phyloP scores from a whole-genome alignment of 2,797 vertebrate species.

The Bradypus variegatus region DNA sequence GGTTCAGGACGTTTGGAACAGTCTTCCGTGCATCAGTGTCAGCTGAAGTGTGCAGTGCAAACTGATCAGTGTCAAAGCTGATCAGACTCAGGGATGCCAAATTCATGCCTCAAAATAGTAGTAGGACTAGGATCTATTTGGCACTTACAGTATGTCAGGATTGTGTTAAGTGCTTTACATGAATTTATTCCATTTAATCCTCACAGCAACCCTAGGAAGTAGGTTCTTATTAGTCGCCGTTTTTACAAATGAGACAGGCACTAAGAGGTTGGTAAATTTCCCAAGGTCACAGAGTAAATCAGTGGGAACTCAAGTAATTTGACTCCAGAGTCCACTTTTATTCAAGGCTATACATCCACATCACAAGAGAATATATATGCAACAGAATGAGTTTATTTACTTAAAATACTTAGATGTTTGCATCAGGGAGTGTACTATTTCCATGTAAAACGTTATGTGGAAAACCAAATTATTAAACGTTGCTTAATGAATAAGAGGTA shows the following conservation, averaged over 20 bases:
- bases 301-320: slow-evolving; percentile 8
- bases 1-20: neutral
- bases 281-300: neutral
- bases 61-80: neutral
- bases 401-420: neutral
- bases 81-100: neutral
- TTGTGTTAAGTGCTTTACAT: neutral
- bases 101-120: slow-evolving; percentile 5
- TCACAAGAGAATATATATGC: neutral
- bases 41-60: neutral
- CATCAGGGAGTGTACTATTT: neutral
- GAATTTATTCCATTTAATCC: slow-evolving; percentile 11
- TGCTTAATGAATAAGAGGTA: neutral
- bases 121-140: neutral
- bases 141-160: neutral
- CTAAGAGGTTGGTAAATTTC: slow-evolving; percentile 11
- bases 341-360: neutral
- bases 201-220: neutral
- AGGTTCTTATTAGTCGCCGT: neutral
- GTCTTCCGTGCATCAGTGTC: neutral
- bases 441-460: neutral
- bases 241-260: slow-evolving; percentile 22
- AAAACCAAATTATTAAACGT: slow-evolving; percentile 1
- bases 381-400: neutral
- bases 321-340: neutral